Percentiles rank a stretch among this genome's conserved stretches.
These are phyloP conservation scores for Xiphias gladius DNA, from an alignment of 2,113 vertebrate species.

Conservation along the genomic window DNA sequence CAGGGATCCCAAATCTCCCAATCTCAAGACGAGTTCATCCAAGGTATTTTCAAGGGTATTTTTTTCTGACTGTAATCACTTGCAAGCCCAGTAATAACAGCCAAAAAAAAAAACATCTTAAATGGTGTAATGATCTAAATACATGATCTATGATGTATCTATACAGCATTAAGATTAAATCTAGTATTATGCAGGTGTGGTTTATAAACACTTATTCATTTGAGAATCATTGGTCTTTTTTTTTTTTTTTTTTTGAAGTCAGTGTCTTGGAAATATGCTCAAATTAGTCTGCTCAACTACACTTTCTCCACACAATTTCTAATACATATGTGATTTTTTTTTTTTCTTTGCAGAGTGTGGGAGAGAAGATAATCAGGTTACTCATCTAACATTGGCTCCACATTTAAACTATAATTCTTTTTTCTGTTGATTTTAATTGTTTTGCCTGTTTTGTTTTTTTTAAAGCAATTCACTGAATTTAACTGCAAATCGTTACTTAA, in stretches of 20 bases:
- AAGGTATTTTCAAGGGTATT: slow-evolving; percentile 88
- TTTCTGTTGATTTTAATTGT: slow-evolving; percentile 23
- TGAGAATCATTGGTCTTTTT: background rate
- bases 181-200: too few relatives aligned
- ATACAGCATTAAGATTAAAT: background rate
- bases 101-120: background rate
- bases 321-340: slow-evolving; percentile 39
- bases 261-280: background rate
- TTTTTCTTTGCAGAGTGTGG: slow-evolving; percentile 88
- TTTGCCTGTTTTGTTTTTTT: background rate
- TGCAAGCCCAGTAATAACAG: slow-evolving; percentile 17
- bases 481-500: background rate
- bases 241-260: background rate
- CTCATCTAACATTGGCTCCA: slow-evolving; percentile 47
- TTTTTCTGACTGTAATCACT: background rate
- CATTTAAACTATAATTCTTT: slow-evolving; percentile 22
- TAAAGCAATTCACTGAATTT: background rate
- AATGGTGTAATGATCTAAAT: background rate
- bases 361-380: slow-evolving; percentile 93
- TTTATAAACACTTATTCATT: background rate
- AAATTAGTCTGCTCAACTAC: background rate
- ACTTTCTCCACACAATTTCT: background rate
- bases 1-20: slow-evolving; percentile 71
- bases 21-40: slow-evolving; percentile 87
- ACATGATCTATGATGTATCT: background rate